These are phyloP conservation scores for Karalla daura DNA, from an alignment of 2,797 vertebrate genomes.

Conservation along the genomic window DNA sequence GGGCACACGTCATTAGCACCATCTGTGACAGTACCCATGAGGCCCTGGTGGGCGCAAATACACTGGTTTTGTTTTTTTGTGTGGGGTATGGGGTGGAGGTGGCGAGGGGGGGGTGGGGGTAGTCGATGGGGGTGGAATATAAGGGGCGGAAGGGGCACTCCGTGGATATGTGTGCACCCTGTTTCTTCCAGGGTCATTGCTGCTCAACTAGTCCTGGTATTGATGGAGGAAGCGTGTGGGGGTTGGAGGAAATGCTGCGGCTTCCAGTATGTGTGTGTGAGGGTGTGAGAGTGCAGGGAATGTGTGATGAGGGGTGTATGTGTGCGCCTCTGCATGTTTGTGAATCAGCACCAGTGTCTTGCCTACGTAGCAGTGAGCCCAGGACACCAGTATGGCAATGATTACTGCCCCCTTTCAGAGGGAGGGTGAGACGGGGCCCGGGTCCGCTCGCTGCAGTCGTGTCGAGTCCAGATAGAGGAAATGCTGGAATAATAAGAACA, in stretches of 20 bases:
- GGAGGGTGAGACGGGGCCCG: slow-evolving; percentile 56
- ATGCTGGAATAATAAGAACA: slow-evolving; percentile 87
- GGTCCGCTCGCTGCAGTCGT: slow-evolving; percentile 69
- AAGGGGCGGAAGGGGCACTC: slow-evolving; percentile 21
- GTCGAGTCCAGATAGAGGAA: slow-evolving; percentile 86
- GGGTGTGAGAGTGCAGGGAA: slow-evolving; percentile 36
- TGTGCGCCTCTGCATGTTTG: slow-evolving; percentile 37
- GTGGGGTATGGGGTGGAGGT: slow-evolving; percentile 38
- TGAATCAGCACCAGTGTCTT: slow-evolving; percentile 45
- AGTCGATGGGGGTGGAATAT: slow-evolving; percentile 40
- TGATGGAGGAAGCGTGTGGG: slow-evolving; percentile 1
- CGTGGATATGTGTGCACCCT: slow-evolving; percentile 27
- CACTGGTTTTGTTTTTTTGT: slow-evolving; percentile 51
- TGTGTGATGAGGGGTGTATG: slow-evolving; percentile 16
- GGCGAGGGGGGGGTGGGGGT: slow-evolving; percentile 29
- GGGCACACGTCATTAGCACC: slow-evolving; percentile 82
- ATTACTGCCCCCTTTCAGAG: slow-evolving; percentile 81
- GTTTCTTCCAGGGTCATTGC: slow-evolving; percentile 58
- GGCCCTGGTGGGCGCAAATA: slow-evolving; percentile 66
- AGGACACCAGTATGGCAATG: slow-evolving; percentile 87
- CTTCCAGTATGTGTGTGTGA: slow-evolving; percentile 29
- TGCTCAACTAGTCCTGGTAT: slow-evolving; percentile 48
- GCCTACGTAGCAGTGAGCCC: slow-evolving; percentile 53
- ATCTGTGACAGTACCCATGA: slow-evolving; percentile 83
- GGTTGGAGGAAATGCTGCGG: neutral